A percentile compares a stretch with the other conserved stretches of the same genome.
Evolutionary conservation across 2,113 vertebrate species (phyloP).

Genomic region (Chascanopsetta lugubris): DNA sequence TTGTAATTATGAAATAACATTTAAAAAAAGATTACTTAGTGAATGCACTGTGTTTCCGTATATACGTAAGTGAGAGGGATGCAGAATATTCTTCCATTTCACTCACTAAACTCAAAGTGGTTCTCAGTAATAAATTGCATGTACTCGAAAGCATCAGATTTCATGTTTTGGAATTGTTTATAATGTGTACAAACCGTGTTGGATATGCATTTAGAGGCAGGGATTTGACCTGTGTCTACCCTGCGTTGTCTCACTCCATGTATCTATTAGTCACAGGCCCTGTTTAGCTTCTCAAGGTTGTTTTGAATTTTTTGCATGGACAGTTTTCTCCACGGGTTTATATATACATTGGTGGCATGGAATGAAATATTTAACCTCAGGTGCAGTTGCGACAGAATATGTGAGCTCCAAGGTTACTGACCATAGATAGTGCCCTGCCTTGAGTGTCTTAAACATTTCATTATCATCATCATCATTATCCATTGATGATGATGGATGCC

Average conservation of each 20-base stretch:
- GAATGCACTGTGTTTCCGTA: too few species aligned
- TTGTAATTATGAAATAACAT: too few species aligned
- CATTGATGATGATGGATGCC: constrained; percentile 20
- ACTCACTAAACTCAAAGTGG: not conserved
- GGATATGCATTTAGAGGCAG: too few species aligned
- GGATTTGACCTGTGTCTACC: constrained; percentile 2
- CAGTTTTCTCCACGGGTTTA: constrained; percentile 22
- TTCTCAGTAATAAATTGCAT: not conserved
- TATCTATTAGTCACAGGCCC: constrained; percentile 27
- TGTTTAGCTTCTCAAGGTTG: constrained; percentile 32
- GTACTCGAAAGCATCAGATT: too few species aligned
- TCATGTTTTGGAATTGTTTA: not conserved
- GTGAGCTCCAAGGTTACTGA: constrained; percentile 1
- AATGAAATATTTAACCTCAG: constrained; percentile 35
- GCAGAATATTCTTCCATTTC: constrained; percentile 1
- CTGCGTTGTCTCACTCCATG: constrained; percentile 2
- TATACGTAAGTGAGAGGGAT: too few species aligned
- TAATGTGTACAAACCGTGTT: too few species aligned
- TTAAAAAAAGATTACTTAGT: too few species aligned
- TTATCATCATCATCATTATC: constrained; percentile 13
- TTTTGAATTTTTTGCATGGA: constrained; percentile 43
- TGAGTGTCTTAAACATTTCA: constrained; percentile 5
- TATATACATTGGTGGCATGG: constrained; percentile 14
- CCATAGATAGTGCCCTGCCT: constrained; percentile 2
- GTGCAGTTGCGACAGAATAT: constrained; percentile 11